Evolutionary conservation across 2,888 invertebrate genomes (phyloP), one percentile per base, ranked within the genome.

Genomic region (Spilosoma lubricipeda): DNA sequence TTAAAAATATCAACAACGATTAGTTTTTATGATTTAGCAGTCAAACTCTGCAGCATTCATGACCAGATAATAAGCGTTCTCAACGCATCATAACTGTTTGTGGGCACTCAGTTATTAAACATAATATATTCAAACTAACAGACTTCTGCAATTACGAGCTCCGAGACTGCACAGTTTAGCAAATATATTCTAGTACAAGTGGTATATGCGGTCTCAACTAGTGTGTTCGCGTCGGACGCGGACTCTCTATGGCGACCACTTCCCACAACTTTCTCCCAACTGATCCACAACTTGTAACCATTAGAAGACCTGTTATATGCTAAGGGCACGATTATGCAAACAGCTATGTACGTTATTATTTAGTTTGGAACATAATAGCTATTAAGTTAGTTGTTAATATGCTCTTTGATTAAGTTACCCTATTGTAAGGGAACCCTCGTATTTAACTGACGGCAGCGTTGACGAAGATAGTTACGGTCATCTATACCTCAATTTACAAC

Each of bases 131-230:
- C 42, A 66, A 80, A 84, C 85, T 75, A 76, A 79, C 78, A 82
- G 87, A 90, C 88, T 89, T 88, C 87, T 86, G 89, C 88, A 90
- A 91, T 91, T 90, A 91, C 87, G 84, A 87, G 88, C 88, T 87
- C 89, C 87, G 88, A 86, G 88, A 82, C 83, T 80, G 80, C 82
- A 89, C 85, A 87, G 87, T 88, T 86, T 83, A 85, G 88, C 88
- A 90, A 90, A 91, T 89, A 89, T 86, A 89, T 89, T 81, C 85
- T 86, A 85, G 87, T 85, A 88, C 85, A 86, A 87, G 85, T 81
- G 82, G 82, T 85, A 84, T 86, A 82, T 90, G 91, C 83, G 92
- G 92, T 89, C 85, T 72, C 86, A 88, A 87, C 85, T 88, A 81
- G 81, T 82, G 79, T 80, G 75, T 69, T 72, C 71, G 72, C 71